phyloP scores from a whole-genome alignment of 2,113 vertebrate genomes.

The Damaliscus lunatus region DNA sequence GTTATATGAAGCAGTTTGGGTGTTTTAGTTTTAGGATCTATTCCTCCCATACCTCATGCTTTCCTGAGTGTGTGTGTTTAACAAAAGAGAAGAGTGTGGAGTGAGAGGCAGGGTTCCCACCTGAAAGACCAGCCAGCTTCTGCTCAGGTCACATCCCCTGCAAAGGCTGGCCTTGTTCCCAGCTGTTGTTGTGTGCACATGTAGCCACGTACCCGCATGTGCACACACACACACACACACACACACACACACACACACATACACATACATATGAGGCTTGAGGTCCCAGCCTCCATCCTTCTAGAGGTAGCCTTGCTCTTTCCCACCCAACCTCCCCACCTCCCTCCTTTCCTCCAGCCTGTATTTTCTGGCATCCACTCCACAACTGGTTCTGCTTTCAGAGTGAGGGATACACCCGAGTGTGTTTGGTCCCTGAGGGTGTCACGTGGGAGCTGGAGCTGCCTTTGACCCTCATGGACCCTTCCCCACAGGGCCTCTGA shows the following conservation, averaged over 20 bases:
- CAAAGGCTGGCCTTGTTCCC: not conserved
- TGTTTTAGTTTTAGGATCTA: not conserved
- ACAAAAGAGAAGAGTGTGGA: accelerated
- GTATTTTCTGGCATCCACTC: not conserved
- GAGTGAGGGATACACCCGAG: not conserved
- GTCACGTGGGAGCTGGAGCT: not conserved
- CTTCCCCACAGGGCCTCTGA: not conserved
- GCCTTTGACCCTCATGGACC: not conserved
- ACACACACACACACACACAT: not conserved
- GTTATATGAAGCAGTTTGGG: not conserved
- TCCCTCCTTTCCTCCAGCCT: not conserved
- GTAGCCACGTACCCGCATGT: not conserved
- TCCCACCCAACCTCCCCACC: not conserved
- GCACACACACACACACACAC: not conserved
- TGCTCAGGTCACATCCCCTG: accelerated
- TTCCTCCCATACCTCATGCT: accelerated
- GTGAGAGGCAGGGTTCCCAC: accelerated
- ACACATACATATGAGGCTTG: not conserved
- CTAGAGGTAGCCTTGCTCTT: not conserved
- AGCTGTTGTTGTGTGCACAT: not conserved
- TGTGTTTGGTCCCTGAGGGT: accelerated
- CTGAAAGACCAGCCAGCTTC: not conserved
- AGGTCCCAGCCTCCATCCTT: not conserved
- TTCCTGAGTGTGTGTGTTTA: not conserved
- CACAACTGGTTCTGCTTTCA: too few species aligned